Percentiles rank a stretch among this genome's conserved stretches.
Conservation (phyloP, 2,113 vertebrate species). For the Enhydra lutris region DNA sequence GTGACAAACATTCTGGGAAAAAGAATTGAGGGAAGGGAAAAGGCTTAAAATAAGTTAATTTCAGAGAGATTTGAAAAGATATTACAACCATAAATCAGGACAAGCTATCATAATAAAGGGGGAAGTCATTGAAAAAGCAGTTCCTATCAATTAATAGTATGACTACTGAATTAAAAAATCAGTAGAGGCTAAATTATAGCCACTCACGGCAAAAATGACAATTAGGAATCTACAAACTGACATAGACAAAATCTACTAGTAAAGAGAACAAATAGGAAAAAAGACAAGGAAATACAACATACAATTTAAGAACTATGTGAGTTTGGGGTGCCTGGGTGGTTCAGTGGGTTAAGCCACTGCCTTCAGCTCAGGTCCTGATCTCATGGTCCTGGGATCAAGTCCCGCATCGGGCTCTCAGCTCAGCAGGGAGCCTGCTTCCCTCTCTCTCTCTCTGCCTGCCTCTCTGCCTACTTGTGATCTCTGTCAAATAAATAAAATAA, state of each 20-base stretch:
- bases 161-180: neutral
- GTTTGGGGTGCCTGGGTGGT: neutral
- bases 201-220: neutral
- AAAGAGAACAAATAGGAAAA: neutral
- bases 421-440: no score
- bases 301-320: neutral
- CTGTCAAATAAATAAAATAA: no score
- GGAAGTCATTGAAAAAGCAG: neutral
- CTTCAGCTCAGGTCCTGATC: no score
- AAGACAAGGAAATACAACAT: neutral
- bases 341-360: no score
- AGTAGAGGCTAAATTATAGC: neutral
- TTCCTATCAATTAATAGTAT: neutral
- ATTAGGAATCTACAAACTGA: neutral
- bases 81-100: neutral
- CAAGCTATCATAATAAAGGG: neutral
- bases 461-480: no score
- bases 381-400: no score
- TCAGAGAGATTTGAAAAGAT: neutral
- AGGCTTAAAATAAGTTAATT: neutral
- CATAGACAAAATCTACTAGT: neutral
- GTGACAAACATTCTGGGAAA: neutral
- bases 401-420: no score
- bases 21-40: neutral
- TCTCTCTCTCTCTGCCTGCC: no score